Evolutionary conservation across 2,797 vertebrate genomes (phyloP), one percentile per base, ranked within the genome.

Genomic region (Fundulus diaphanus): DNA sequence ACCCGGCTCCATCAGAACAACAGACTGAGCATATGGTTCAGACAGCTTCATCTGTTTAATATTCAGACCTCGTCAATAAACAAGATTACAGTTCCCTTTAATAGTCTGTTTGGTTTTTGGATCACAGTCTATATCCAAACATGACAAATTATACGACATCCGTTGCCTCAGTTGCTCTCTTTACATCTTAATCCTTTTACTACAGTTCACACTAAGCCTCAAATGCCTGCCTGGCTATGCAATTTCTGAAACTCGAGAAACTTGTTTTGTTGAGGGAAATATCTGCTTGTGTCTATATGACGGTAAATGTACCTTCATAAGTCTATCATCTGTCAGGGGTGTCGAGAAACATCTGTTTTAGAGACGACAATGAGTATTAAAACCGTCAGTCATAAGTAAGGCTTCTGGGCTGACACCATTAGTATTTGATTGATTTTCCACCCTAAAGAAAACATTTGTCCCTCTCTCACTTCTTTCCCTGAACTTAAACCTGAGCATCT

Each of bases 381-480:
- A 88, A 76, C 78, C 84, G 87, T 91, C 88, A 89, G 66, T 89
- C 79, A 82, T 22, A 33, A 88, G 59, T 61, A n/a, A 71, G 74
- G 88, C 74, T 79, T 72, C 49, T 67, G 82, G 73, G 66, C 77
- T 66, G 75, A 87, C 80, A 90, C 80, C 88, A 84, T 87, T 84
- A 87, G 91, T 90, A 85, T 84, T 90, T 80, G 82, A 79, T 74
- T 44, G 82, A 82, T 88, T 83, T 83, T 85, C 63, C 80, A 80
- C 85, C 79, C 76, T 61, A 81, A 74, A 59, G 56, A 80, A 81
- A 79, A 80, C 33, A 12, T 35, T 37, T 35, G 35, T 63, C 31
- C 11, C 31, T 35, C 8, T 22, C 1, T 12, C 44, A 51, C 7
- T 8, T 51, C 22, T 22, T 51, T 24, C 20, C 20, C 9, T 22